Evolutionary conservation across 2,113 vertebrate genomes (phyloP), one percentile per base, ranked within the genome.

Genomic region (Meleagris gallopavo): DNA sequence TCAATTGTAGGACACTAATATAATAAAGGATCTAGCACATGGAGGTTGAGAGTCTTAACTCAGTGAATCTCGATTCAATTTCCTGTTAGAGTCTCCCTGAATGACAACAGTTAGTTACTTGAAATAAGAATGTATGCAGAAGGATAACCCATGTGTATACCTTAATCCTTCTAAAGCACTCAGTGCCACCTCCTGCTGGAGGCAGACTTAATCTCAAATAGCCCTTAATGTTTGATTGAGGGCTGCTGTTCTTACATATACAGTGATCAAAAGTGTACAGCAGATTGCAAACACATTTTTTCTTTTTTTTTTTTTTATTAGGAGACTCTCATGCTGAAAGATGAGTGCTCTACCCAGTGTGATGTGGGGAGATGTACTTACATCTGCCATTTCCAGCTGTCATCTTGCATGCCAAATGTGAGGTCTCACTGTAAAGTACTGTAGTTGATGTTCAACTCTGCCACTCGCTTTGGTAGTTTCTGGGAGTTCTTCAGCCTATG

Each of bases 21-120:
- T 2, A 15, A 83, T n/a, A 76, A 88, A 48, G 4, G 3, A 11
- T 69, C 43, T 38, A 0, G 0, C 18, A 6, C 1, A 5, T 19
- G 27, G 16, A 58, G 15, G 11, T 40, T 40, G 10, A 57, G 34
- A 21, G 36, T 61, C 34, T 69, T 69, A 84, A 65, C 16, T n/a
- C 2, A 58, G 3, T 57, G 48, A 45, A 80, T 36, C 19, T 18
- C 17, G 34, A 24, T 57, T 29, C 6, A 38, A 38, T n/a, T 81
- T 76, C 36, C 27, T 72, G 6, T 64, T n/a, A 60, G 38, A 43
- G 77, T 65, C 79, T 55, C 16, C 6, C 4, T 52, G 50, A 27
- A 5, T 3, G 38, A 6, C 4, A 41, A 6, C 1, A 19, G 25
- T 66, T 82, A 58, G 5, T 32, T 64, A 1, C 40, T 50, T 81